Percentiles rank a stretch among this genome's conserved stretches.
phyloP scores from a whole-genome alignment of 2,797 vertebrate species.

The Aphelocoma californica region DNA sequence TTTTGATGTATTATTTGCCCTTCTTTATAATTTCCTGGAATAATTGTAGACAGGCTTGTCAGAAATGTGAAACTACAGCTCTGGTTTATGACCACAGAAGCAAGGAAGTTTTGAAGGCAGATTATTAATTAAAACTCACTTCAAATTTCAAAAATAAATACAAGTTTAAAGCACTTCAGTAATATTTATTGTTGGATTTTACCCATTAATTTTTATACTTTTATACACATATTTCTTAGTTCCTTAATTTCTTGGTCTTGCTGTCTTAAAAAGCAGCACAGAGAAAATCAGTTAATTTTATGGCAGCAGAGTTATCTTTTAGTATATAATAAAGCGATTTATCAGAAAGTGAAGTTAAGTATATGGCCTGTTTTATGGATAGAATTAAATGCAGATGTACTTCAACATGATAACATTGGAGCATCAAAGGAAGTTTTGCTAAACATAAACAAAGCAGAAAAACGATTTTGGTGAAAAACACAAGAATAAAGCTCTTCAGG shows the following conservation, averaged over 20 bases:
- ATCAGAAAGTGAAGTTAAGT: constrained; percentile 17
- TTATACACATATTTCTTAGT: background rate
- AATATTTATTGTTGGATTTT: background rate
- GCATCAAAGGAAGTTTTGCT: constrained; percentile 6
- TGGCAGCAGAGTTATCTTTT: background rate
- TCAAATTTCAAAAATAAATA: background rate
- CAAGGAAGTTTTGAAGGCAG: background rate
- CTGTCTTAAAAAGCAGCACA: background rate
- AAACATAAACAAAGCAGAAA: constrained; percentile 15
- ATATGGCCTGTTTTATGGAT: constrained; percentile 18
- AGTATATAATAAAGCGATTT: background rate
- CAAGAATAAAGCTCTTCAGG: background rate
- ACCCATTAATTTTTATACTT: background rate
- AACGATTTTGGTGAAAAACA: background rate
- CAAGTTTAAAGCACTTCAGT: background rate
- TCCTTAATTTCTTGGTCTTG: background rate
- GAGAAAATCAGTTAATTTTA: background rate
- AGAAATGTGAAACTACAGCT: background rate
- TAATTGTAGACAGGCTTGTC: background rate
- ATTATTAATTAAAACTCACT: background rate
- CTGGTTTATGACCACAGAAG: background rate
- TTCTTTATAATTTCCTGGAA: background rate
- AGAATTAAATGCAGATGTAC: constrained; percentile 33
- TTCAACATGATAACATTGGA: background rate
- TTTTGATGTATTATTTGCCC: background rate